phyloP scores from a whole-genome alignment of 2,888 invertebrate species.

The Papilio demoleus region DNA sequence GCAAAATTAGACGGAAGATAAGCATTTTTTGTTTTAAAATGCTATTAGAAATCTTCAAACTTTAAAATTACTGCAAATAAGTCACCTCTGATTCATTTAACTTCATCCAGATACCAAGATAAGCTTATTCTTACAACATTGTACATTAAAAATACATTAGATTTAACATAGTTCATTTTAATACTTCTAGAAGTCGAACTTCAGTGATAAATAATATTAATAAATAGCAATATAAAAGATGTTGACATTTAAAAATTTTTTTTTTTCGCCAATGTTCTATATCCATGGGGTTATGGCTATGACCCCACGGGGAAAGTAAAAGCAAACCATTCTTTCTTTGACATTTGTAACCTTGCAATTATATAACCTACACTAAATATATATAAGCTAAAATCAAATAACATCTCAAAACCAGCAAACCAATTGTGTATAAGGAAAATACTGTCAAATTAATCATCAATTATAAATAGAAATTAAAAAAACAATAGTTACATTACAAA shows the following conservation, averaged over 20 bases:
- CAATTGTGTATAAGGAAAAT: not conserved
- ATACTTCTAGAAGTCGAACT: too few species aligned
- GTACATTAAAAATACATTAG: too few species aligned
- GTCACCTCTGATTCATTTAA: not conserved
- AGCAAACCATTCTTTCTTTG: not conserved
- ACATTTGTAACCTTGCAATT: not conserved
- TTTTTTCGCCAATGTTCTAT: too few species aligned
- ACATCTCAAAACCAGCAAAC: not conserved
- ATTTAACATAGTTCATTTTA: too few species aligned
- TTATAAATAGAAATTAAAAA: constrained; percentile 1
- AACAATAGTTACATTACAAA: not conserved
- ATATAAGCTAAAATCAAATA: too few species aligned
- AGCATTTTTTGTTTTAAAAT: not conserved
- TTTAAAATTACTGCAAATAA: too few species aligned
- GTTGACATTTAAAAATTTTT: too few species aligned
- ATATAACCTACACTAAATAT: too few species aligned
- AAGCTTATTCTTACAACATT: not conserved
- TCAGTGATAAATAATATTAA: too few species aligned
- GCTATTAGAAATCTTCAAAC: not conserved
- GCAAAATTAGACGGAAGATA: not conserved
- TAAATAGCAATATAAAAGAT: too few species aligned
- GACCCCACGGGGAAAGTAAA: too few species aligned
- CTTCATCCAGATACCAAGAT: not conserved
- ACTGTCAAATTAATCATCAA: not conserved
- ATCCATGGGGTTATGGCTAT: too few species aligned